A percentile compares a stretch with the other conserved stretches of the same genome.
phyloP scores from a whole-genome alignment of 2,888 invertebrate genomes.

The Euzetes globulus region DNA sequence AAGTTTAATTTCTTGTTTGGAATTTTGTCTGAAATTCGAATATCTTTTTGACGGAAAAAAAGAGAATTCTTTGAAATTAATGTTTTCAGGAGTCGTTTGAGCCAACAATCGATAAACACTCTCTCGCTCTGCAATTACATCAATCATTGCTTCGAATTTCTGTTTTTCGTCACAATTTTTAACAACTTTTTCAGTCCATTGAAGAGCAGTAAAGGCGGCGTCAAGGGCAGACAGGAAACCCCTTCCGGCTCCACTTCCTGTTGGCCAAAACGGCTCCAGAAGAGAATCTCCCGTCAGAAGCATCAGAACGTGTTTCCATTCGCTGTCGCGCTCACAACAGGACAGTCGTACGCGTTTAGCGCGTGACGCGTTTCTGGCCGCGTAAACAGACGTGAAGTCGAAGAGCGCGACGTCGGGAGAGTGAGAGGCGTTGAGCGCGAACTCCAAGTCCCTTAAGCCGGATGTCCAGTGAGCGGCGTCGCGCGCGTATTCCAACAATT shows the following conservation, averaged over 20 bases:
- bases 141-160: conserved; percentile 27
- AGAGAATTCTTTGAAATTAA: conserved; percentile 66
- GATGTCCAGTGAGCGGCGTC: conserved; percentile 69
- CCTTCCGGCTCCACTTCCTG: conserved; percentile 94
- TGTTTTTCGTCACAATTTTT: not conserved
- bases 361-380: conserved; percentile 87
- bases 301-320: conserved; percentile 58
- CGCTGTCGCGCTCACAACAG: not conserved
- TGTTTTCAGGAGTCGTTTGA: conserved; percentile 93
- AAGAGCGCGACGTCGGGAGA: conserved; percentile 97
- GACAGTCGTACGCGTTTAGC: conserved; percentile 30
- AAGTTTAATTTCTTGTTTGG: conserved; percentile 15
- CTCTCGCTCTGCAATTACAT: conserved; percentile 84
- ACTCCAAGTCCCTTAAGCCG: conserved; percentile 58
- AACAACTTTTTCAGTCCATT: conserved; percentile 57
- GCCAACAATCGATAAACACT: conserved; percentile 78
- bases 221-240: conserved; percentile 94
- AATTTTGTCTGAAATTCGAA: conserved; percentile 51
- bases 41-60: conserved; percentile 45
- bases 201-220: conserved; percentile 86
- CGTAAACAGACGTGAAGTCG: conserved; percentile 98
- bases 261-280: conserved; percentile 94
- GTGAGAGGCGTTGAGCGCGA: conserved; percentile 94
- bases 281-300: conserved; percentile 71
- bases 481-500: conserved; percentile 78